Percentiles rank a stretch among this genome's conserved stretches.
phyloP scores from a whole-genome alignment of 2,113 vertebrate species.

The Cinclus cinclus region DNA sequence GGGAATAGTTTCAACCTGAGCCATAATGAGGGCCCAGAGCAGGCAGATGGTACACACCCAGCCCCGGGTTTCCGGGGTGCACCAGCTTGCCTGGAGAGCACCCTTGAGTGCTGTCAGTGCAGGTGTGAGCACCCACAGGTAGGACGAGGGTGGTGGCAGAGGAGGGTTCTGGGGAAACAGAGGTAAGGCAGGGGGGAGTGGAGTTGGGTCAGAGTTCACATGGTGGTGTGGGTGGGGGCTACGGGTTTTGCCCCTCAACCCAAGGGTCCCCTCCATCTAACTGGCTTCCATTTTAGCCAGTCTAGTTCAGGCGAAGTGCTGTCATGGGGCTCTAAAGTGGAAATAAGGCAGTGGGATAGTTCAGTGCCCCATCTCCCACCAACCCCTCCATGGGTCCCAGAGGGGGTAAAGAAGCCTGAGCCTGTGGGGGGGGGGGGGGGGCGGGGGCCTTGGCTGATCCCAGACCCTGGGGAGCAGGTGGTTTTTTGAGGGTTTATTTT shows the following conservation, averaged over 20 bases:
- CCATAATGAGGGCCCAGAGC: background rate
- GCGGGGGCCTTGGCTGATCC: too few relatives aligned
- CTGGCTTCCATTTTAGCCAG: background rate
- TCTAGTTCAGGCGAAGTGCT: background rate
- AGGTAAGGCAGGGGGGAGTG: background rate
- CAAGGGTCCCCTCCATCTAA: background rate
- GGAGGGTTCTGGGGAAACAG: background rate
- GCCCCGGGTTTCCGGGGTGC: background rate
- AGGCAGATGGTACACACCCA: background rate
- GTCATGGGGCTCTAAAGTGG: background rate
- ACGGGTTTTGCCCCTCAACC: fast-evolving
- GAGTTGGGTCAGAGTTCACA: background rate
- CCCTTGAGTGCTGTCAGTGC: background rate
- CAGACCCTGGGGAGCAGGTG: background rate
- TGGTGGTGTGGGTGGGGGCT: too few relatives aligned
- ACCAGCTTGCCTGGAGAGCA: background rate
- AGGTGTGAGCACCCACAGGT: background rate
- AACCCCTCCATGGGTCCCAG: background rate
- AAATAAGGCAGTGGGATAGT: background rate
- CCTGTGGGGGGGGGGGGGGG: too few relatives aligned
- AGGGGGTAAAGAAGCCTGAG: background rate
- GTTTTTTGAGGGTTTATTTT: background rate
- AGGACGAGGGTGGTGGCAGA: background rate
- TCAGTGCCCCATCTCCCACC: background rate
- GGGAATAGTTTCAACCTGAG: conserved; percentile 40